Base-by-base conservation (phyloP, 2,113 vertebrate species). In the Todiramphus saurophagus region DNA sequence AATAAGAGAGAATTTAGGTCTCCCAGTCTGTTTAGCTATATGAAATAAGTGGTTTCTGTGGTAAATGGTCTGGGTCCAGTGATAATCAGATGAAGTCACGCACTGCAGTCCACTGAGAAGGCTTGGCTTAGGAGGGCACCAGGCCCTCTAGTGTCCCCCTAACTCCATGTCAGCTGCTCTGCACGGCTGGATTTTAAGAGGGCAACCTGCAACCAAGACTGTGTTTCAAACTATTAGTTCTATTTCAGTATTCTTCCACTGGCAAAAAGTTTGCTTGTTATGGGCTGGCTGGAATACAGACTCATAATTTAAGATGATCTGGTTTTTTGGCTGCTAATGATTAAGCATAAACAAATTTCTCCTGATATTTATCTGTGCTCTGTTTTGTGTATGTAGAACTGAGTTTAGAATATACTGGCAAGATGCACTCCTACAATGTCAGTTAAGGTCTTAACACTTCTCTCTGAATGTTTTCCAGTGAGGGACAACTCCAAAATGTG, bases 311-410 rank as follows among this genome's bases (percentile, higher is more conserved):
- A 63, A 37, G n/a, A 88, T 50, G 46, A 93, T 55, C 72, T 85
- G 46, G 0, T 2, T 70, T 89, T 89, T 92, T 96, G 95, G 88
- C 90, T 89, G 80, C 68, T 90, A 92, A 81, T 94, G 86, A 92
- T 39, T 60, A 89, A 96, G 86, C 27, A 78, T 28, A 96, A 96
- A 96, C 68, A 92, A 67, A 16, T 76, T 92, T 89, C 30, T 92
- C 43, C 73, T n/a, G 76, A 75, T 96, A 60, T 33, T 43, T 84
- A 96, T 96, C 92, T 92, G 86, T 94, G 92, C 90, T 84, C 75
- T 55, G 80, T 82, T 93, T 93, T 82, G 76, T 78, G 72, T n/a
- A 74, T 67, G 95, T 92, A 83, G 79, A 90, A 85, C 27, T n/a
- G 70, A 86, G 78, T 83, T 94, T 70, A 90, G 85, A 96, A 87